These are phyloP conservation scores for Solea senegalensis DNA, from an alignment of 2,113 vertebrate genomes.

Conservation along the genomic window DNA sequence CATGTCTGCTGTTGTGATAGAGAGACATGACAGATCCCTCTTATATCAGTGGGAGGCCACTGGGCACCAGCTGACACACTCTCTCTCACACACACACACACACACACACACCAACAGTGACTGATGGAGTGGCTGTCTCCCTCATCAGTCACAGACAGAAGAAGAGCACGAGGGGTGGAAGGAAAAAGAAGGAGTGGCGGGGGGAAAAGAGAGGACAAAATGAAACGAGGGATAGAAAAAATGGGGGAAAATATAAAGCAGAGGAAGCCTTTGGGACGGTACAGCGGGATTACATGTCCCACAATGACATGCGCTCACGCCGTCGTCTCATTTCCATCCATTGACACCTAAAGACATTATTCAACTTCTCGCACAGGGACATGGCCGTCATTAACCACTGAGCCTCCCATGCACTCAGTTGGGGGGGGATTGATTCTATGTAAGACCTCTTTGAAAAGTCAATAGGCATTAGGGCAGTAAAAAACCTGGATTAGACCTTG, in stretches of 20 bases:
- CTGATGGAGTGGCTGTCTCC: slow-evolving; percentile 46
- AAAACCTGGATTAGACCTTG: slow-evolving; percentile 49
- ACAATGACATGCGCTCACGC: slow-evolving; percentile 23
- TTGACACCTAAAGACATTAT: slow-evolving; percentile 40
- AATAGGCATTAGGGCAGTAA: slow-evolving; percentile 59
- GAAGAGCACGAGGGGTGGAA: slow-evolving; percentile 11
- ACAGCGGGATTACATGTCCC: not conserved
- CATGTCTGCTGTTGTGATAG: slow-evolving; percentile 71
- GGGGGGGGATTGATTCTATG: slow-evolving; percentile 55
- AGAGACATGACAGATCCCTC: slow-evolving; percentile 70
- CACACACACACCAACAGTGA: slow-evolving; percentile 43
- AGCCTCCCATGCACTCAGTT: slow-evolving; percentile 26
- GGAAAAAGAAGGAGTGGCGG: not conserved
- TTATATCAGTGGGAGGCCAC: slow-evolving; percentile 66
- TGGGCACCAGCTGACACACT: slow-evolving; percentile 52
- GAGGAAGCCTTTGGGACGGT: not conserved
- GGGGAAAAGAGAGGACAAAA: not conserved
- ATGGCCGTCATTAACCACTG: slow-evolving; percentile 46
- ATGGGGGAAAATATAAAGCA: not conserved
- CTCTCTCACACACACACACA: slow-evolving; percentile 23
- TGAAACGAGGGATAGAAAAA: not conserved
- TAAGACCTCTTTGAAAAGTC: slow-evolving; percentile 64
- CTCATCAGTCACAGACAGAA: slow-evolving; percentile 60
- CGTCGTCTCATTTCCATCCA: slow-evolving; percentile 26
- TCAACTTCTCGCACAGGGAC: not conserved